These are phyloP conservation scores for Cabera pusaria DNA, from an alignment of 2,888 invertebrate species.

Conservation along the genomic window DNA sequence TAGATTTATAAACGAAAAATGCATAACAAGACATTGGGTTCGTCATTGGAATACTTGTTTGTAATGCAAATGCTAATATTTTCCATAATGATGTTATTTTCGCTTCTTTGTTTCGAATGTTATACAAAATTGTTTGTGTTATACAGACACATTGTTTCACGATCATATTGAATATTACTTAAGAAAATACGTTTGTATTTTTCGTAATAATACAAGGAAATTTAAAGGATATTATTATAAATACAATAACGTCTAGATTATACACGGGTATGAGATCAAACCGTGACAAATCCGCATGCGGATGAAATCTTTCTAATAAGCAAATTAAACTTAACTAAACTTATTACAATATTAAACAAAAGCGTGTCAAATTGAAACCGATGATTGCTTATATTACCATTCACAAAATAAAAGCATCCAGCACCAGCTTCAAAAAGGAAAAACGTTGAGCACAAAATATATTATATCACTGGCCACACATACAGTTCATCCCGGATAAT, in stretches of 20 bases:
- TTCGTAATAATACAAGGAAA: too few relatives aligned
- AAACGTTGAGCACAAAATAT: conserved; percentile 36
- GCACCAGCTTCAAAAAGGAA: conserved; percentile 46
- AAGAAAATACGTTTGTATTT: conserved; percentile 3
- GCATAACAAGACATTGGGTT: conserved; percentile 23
- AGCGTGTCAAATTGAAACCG: too few relatives aligned
- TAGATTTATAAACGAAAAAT: conserved; percentile 10
- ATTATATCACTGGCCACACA: conserved; percentile 36
- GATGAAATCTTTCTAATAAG: too few relatives aligned
- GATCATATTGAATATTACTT: too few relatives aligned
- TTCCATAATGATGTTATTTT: conserved; percentile 17
- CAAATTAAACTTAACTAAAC: too few relatives aligned
- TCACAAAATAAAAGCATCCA: conserved; percentile 34
- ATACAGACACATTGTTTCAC: too few relatives aligned
- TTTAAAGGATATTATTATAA: too few relatives aligned
- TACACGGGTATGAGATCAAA: too few relatives aligned
- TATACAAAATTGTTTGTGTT: neutral
- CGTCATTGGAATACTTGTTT: conserved; percentile 26
- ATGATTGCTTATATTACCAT: conserved; percentile 40
- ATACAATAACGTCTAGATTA: too few relatives aligned
- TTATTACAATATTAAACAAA: too few relatives aligned
- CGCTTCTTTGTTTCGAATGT: conserved; percentile 12
- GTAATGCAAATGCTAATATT: conserved; percentile 16
- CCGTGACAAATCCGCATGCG: too few relatives aligned
- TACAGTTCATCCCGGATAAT: conserved; percentile 28